Evolutionary conservation across 2,113 vertebrate species (phyloP).

Genomic region (Gobius niger): DNA sequence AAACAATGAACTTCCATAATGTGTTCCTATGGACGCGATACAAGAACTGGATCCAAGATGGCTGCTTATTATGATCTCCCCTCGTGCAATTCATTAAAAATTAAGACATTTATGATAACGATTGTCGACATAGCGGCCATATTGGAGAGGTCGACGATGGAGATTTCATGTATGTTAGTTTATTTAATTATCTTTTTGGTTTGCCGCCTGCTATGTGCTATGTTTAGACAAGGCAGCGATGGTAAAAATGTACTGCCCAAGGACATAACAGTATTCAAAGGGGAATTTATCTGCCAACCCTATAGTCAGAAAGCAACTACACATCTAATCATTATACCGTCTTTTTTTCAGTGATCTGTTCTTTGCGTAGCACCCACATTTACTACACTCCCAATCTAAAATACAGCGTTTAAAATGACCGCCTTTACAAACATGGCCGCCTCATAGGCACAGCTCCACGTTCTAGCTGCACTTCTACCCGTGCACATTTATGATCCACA

Average conservation of each 20-base stretch:
- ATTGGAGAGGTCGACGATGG: neutral
- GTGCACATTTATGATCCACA: neutral
- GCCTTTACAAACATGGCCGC: neutral
- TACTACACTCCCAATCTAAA: too few species aligned
- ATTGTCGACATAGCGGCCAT: neutral
- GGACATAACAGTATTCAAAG: too few species aligned
- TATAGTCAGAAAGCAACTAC: too few species aligned
- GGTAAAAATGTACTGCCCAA: too few species aligned
- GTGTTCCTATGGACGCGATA: conserved; percentile 13
- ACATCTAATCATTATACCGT: neutral
- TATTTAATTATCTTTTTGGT: neutral
- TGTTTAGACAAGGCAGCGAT: too few species aligned
- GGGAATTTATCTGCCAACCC: too few species aligned
- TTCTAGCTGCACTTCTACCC: neutral
- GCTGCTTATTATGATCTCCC: neutral
- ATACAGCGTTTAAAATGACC: neutral
- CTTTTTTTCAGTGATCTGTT: neutral
- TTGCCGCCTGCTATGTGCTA: too few species aligned
- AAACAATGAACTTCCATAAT: conserved; percentile 43
- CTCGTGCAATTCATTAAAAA: too few species aligned
- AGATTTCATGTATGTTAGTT: too few species aligned
- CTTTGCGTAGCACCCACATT: neutral
- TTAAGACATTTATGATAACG: too few species aligned
- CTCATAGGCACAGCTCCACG: neutral
- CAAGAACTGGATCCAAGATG: neutral